Evolutionary conservation across 1,140 invertebrate genomes (phyloP).

Genomic region (Meloidogyne floridensis): DNA sequence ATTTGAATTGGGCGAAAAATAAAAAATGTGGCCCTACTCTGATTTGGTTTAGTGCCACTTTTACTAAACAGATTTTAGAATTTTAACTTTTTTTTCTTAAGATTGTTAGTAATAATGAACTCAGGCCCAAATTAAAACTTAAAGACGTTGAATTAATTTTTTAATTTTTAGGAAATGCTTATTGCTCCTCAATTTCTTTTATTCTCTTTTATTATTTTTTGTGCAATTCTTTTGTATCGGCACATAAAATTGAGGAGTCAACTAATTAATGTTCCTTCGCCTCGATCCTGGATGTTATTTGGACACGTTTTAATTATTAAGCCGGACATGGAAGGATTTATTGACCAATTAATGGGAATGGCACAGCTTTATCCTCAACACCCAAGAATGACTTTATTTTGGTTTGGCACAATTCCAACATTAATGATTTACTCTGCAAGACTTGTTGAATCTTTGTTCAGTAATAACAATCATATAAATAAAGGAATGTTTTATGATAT

Average conservation of each 20-base stretch:
- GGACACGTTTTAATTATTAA: constrained; percentile 48
- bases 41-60: too few species aligned
- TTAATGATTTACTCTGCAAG: constrained; percentile 66
- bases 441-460: constrained; percentile 72
- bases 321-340: constrained; percentile 47
- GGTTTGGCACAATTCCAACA: constrained; percentile 37
- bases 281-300: constrained; percentile 45
- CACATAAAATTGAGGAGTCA: constrained; percentile 41
- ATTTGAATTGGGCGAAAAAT: too few species aligned
- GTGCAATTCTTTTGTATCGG: neutral
- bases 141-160: neutral
- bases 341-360: constrained; percentile 55
- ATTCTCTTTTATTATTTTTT: constrained; percentile 22
- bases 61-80: too few species aligned
- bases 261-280: constrained; percentile 40
- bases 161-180: neutral
- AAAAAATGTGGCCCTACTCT: too few species aligned
- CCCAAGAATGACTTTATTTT: constrained; percentile 46
- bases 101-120: too few species aligned
- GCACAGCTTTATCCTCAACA: constrained; percentile 47
- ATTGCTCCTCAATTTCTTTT: constrained; percentile 26
- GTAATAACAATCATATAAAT: constrained; percentile 77
- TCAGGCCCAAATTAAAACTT: too few species aligned
- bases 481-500: constrained; percentile 77
- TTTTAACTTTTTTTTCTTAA: too few species aligned